Conservation (phyloP, 1,140 invertebrate species). For the Hyles euphorbiae region DNA sequence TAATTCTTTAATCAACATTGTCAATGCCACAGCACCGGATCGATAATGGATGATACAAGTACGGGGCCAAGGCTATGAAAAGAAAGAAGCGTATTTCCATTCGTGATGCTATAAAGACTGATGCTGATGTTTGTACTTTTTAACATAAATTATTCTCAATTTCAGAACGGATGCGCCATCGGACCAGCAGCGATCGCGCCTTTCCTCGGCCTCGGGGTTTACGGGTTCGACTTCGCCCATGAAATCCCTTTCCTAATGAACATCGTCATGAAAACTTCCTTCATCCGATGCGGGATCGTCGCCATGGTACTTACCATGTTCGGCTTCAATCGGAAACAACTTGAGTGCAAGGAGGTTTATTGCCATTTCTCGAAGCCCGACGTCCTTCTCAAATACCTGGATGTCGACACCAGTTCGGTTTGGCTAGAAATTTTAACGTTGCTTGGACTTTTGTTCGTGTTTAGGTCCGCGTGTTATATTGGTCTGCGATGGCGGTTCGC, state of each 20-base stretch:
- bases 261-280: slow-evolving; percentile 78
- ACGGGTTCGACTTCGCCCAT: slow-evolving; percentile 81
- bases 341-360: slow-evolving; percentile 78
- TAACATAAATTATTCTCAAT: slow-evolving; percentile 8
- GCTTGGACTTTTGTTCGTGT: slow-evolving; percentile 71
- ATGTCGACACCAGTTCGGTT: slow-evolving; percentile 74
- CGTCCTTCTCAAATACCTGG: slow-evolving; percentile 75
- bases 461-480: slow-evolving; percentile 74
- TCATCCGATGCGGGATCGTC: slow-evolving; percentile 79
- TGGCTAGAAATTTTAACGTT: slow-evolving; percentile 74
- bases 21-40: no score
- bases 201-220: slow-evolving; percentile 79
- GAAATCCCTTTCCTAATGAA: slow-evolving; percentile 77
- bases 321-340: slow-evolving; percentile 74
- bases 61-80: no score
- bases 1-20: no score
- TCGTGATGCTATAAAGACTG: no score
- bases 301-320: slow-evolving; percentile 78
- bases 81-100: no score
- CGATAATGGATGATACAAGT: no score
- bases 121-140: no score
- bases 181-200: slow-evolving; percentile 79
- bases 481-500: slow-evolving; percentile 74
- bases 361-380: slow-evolving; percentile 78
- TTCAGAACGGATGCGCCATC: slow-evolving; percentile 80